A percentile compares a stretch with the other conserved stretches of the same genome.
These are phyloP conservation scores for Setipinna tenuifilis DNA, from an alignment of 2,797 vertebrate species.

Conservation along the genomic window DNA sequence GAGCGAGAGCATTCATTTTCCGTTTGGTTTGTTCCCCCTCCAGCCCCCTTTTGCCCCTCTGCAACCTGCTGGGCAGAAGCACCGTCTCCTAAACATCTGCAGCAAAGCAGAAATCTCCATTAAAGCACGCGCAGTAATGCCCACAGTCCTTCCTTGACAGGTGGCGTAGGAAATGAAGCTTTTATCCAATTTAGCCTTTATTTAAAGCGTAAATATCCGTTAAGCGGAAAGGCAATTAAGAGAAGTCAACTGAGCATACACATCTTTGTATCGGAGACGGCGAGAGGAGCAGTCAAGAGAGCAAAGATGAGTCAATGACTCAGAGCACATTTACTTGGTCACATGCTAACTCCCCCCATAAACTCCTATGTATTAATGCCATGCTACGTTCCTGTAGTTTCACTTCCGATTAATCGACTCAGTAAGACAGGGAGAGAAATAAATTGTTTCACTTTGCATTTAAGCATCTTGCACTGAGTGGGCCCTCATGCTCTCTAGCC, in stretches of 20 bases:
- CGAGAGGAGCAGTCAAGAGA: conserved; percentile 51
- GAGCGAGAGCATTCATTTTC: conserved; percentile 76
- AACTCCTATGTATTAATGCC: conserved; percentile 78
- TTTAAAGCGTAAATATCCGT: conserved; percentile 77
- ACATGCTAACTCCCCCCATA: conserved; percentile 70
- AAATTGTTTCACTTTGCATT: conserved; percentile 53
- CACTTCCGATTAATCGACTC: conserved; percentile 72
- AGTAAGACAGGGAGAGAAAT: conserved; percentile 64
- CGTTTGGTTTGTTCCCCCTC: conserved; percentile 68
- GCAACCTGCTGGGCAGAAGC: neutral
- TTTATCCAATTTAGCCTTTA: conserved; percentile 83
- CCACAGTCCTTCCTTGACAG: conserved; percentile 74
- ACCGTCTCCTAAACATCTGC: conserved; percentile 65
- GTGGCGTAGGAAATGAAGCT: conserved; percentile 76
- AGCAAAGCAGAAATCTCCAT: conserved; percentile 82
- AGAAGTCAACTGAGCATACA: conserved; percentile 81
- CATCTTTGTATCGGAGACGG: conserved; percentile 74
- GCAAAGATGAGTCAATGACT: conserved; percentile 73
- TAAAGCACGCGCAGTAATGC: conserved; percentile 77
- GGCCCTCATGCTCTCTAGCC: conserved; percentile 47
- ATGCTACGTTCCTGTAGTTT: conserved; percentile 77
- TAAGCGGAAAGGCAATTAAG: conserved; percentile 83
- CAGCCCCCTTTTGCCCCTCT: conserved; percentile 18
- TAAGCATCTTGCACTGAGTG: conserved; percentile 6
- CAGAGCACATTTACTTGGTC: conserved; percentile 77